Percentiles rank a stretch among this genome's conserved stretches.
Conservation (phyloP, 1,140 invertebrate species). For the Andricus grossulariae region DNA sequence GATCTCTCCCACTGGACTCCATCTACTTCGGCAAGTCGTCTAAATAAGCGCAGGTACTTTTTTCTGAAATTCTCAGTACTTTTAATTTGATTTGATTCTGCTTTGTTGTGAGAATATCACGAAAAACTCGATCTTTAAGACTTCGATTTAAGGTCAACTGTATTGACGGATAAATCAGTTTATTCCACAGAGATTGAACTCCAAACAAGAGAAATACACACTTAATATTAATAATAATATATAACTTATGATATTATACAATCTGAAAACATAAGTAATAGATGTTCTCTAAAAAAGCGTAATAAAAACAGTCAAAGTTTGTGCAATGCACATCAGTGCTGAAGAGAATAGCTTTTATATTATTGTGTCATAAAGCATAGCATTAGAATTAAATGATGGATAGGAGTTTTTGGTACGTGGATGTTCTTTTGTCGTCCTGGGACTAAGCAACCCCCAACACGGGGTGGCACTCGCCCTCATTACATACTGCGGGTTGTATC, state of each 20-base stretch:
- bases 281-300: no score
- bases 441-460: slow-evolving; percentile 54
- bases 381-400: slow-evolving; percentile 52
- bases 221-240: no score
- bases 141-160: no score
- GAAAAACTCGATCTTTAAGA: not conserved
- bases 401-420: slow-evolving; percentile 53
- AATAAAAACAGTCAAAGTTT: no score
- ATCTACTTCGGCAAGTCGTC: slow-evolving; percentile 35
- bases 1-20: slow-evolving; percentile 56
- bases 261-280: no score
- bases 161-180: no score
- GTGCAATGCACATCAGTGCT: not conserved
- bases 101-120: slow-evolving; percentile 39
- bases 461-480: slow-evolving; percentile 56
- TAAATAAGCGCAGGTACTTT: not conserved
- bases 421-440: slow-evolving; percentile 43
- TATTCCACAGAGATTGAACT: no score
- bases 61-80: slow-evolving; percentile 43
- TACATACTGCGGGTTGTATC: slow-evolving; percentile 40
- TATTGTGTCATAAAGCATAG: slow-evolving; percentile 27
- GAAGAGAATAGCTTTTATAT: slow-evolving; percentile 29
- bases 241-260: no score
- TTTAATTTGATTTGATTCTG: slow-evolving; percentile 44
- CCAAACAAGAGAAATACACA: no score